Percentiles rank a stretch among this genome's conserved stretches.
These are phyloP conservation scores for Labeo catla DNA, from an alignment of 2,113 vertebrate genomes.

Conservation along the genomic window DNA sequence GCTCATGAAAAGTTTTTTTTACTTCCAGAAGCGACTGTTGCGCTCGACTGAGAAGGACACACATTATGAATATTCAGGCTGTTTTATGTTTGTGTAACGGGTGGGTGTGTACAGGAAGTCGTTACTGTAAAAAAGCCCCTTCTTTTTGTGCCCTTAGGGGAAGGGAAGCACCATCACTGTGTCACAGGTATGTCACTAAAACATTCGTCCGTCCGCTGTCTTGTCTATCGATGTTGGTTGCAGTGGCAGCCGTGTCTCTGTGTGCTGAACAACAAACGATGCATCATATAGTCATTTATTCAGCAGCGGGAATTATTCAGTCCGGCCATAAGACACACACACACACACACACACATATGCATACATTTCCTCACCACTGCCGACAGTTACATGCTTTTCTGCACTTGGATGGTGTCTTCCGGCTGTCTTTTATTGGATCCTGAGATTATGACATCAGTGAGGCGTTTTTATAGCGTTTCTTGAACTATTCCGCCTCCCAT, in stretches of 20 bases:
- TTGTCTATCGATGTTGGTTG: constrained; percentile 11
- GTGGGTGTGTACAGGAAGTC: constrained; percentile 31
- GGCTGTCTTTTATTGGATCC: constrained; percentile 15
- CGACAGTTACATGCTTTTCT: not conserved
- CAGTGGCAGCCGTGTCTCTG: constrained; percentile 14
- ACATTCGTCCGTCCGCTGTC: constrained; percentile 5
- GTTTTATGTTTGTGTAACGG: constrained; percentile 37
- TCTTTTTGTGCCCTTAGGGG: constrained; percentile 63
- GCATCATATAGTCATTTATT: not conserved
- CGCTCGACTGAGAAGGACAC: not conserved
- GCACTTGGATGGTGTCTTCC: not conserved
- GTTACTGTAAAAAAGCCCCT: constrained; percentile 56
- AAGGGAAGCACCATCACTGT: constrained; percentile 62
- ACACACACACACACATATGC: not conserved
- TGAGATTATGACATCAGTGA: constrained; percentile 27
- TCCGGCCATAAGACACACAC: not conserved
- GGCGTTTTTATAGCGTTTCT: constrained; percentile 5
- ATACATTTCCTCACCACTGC: not conserved
- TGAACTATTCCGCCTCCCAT: not conserved
- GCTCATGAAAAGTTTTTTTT: not conserved
- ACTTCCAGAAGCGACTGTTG: constrained; percentile 3
- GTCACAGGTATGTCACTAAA: constrained; percentile 63
- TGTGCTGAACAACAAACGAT: not conserved
- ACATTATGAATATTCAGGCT: constrained; percentile 1
- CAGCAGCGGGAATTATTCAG: not conserved